A percentile compares a stretch with the other conserved stretches of the same genome.
Evolutionary conservation across 2,113 vertebrate genomes (phyloP).

Genomic region (Nerophis lumbriciformis): DNA sequence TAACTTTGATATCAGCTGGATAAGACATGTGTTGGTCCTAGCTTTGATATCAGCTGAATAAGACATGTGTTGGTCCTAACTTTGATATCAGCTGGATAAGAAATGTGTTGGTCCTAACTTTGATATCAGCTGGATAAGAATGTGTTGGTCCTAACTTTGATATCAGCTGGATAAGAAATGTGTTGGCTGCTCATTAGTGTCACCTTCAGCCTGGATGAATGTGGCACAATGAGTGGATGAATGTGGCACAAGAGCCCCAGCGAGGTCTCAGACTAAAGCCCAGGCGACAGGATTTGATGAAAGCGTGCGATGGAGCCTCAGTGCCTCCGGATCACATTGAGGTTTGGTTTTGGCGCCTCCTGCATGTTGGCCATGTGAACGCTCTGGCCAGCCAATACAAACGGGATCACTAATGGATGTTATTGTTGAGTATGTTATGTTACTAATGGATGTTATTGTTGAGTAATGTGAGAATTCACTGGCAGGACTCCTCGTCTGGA

Average conservation of each 20-base stretch:
- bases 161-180: too few relatives aligned
- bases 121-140: too few relatives aligned
- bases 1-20: too few relatives aligned
- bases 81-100: too few relatives aligned
- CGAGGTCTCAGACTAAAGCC: conserved; percentile 48
- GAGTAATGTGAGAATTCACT: conserved; percentile 33
- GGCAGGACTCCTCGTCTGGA: conserved; percentile 23
- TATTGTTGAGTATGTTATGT: conserved; percentile 44
- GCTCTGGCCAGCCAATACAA: conserved; percentile 40
- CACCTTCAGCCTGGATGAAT: conserved; percentile 58
- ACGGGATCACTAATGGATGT: conserved; percentile 34
- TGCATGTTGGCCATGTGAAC: conserved; percentile 30
- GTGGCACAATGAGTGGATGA: conserved; percentile 53
- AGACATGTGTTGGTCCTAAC: too few relatives aligned
- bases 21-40: too few relatives aligned
- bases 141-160: too few relatives aligned
- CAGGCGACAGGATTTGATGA: conserved; percentile 48
- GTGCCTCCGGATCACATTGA: conserved; percentile 38
- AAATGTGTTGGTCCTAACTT: too few relatives aligned
- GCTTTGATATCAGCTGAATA: too few relatives aligned
- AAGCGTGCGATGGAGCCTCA: conserved; percentile 61
- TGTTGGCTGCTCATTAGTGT: conserved; percentile 56
- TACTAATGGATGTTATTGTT: conserved; percentile 43
- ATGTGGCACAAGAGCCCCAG: conserved; percentile 46
- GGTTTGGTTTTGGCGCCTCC: conserved; percentile 1